These are phyloP conservation scores for Limonius californicus DNA, from an alignment of 1,140 invertebrate species.

Conservation along the genomic window DNA sequence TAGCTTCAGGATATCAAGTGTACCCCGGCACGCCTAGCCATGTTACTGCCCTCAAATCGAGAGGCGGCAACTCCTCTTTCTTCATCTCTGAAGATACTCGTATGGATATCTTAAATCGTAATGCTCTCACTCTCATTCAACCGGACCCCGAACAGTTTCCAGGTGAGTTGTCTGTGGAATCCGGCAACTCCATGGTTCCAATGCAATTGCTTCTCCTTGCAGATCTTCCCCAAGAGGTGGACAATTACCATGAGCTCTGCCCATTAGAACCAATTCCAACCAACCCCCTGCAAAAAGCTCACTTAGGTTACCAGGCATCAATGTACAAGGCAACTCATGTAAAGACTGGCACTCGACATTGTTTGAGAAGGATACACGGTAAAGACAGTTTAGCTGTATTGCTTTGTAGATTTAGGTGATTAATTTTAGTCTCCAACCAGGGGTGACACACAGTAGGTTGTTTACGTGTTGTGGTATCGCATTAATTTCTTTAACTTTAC, in stretches of 20 bases:
- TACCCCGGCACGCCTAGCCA: conserved; percentile 68
- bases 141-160: conserved; percentile 62
- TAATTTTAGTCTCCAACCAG: conserved; percentile 2
- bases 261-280: conserved; percentile 71
- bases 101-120: conserved; percentile 71
- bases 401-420: background rate
- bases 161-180: conserved; percentile 48
- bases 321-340: conserved; percentile 89
- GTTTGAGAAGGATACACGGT: conserved; percentile 85
- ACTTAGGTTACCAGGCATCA: conserved; percentile 74
- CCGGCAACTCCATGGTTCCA: too few species aligned
- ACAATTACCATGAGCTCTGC: conserved; percentile 84
- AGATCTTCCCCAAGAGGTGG: conserved; percentile 82
- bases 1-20: conserved; percentile 50
- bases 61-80: conserved; percentile 57
- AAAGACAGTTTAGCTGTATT: background rate
- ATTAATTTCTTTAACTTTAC: too few species aligned
- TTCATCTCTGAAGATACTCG: conserved; percentile 75
- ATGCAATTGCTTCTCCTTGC: too few species aligned
- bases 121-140: conserved; percentile 68
- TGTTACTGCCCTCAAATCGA: conserved; percentile 49
- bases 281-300: conserved; percentile 56
- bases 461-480: too few species aligned
- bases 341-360: conserved; percentile 82
- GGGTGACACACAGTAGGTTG: background rate